phyloP scores from a whole-genome alignment of 2,888 invertebrate species.

The Beris morrisii region DNA sequence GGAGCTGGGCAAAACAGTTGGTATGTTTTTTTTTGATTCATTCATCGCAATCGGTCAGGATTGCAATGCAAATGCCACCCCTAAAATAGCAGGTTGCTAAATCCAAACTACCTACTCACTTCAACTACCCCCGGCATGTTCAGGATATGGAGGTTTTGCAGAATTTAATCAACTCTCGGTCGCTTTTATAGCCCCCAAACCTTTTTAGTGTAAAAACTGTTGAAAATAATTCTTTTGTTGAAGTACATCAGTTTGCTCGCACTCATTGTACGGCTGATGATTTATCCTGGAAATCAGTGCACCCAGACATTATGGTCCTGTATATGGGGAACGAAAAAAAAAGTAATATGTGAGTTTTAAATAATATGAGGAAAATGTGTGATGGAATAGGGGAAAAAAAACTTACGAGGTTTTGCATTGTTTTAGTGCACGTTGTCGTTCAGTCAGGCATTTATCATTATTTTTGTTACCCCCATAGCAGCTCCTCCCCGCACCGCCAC shows the following conservation, averaged over 20 bases:
- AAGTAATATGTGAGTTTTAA: constrained; percentile 19
- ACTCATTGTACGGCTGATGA: constrained; percentile 26
- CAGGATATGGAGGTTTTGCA: constrained; percentile 6
- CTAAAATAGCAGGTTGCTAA: no score
- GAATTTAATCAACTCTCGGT: constrained; percentile 30
- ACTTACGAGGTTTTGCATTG: constrained; percentile 6
- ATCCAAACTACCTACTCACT: no score
- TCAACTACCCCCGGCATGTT: no score
- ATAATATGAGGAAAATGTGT: constrained; percentile 15
- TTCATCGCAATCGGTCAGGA: background rate
- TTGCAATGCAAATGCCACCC: no score
- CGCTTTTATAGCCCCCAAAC: constrained; percentile 13
- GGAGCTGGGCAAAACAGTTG: constrained; percentile 24
- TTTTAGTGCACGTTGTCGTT: constrained; percentile 21
- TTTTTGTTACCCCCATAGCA: constrained; percentile 20
- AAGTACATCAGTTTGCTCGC: constrained; percentile 28
- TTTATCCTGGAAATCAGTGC: constrained; percentile 23
- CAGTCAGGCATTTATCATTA: background rate
- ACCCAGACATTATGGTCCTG: constrained; percentile 5
- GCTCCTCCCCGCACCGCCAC: background rate
- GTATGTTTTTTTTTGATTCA: constrained; percentile 24
- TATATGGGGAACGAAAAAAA: background rate
- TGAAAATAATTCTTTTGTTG: constrained; percentile 32
- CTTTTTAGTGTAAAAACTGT: constrained; percentile 19
- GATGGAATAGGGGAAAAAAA: constrained; percentile 9